Base-by-base conservation (phyloP, 1,140 invertebrate genomes). In the Drosophila willistoni region DNA sequence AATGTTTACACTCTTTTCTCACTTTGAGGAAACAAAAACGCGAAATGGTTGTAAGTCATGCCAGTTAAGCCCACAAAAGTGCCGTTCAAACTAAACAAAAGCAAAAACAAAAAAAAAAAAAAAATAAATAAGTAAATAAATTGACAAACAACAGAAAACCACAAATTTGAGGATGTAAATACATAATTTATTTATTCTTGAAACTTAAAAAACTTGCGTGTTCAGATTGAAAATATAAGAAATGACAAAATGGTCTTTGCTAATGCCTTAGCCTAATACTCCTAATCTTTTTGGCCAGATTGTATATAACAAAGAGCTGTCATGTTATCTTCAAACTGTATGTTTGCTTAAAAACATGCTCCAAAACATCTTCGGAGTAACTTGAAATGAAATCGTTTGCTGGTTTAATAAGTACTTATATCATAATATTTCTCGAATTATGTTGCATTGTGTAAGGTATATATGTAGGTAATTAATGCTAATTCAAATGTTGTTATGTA, bases 401-500 rank as follows among this genome's bases (percentile, higher is more conserved):
- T 47, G 44, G 44, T 47, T 47, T 47, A 47, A 19, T 47, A 47
- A 17, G 14, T 29, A 29, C 29, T 29, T 12, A 36, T 39, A 39
- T 51, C 17, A 3, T 17, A 47, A 51, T 22, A 51, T 22, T 19
- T 22, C 19, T 51, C 12, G 44, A 51, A 51, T 22, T 22, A 9
- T 22, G 44, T 51, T 51, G 44, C 44, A 51, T 51, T 51, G 44
- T 51, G 17, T 51, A 51, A 22, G 44, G 10, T 51, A 22, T 59
- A 51, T 36, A 29, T 7, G 29, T 29, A 59, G 56, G 56, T 59
- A 36, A 59, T 36, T 59, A 59, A 34, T 59, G 33, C 33, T 59
- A 59, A 51, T 51, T 51, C 17, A 51, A 51, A 59, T 59, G 56
- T 59, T 59, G 56, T 59, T 56, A 66, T 42, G 22, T 41, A 66